phyloP scores from a whole-genome alignment of 2,888 invertebrate species.

The Lathronympha strigana region DNA sequence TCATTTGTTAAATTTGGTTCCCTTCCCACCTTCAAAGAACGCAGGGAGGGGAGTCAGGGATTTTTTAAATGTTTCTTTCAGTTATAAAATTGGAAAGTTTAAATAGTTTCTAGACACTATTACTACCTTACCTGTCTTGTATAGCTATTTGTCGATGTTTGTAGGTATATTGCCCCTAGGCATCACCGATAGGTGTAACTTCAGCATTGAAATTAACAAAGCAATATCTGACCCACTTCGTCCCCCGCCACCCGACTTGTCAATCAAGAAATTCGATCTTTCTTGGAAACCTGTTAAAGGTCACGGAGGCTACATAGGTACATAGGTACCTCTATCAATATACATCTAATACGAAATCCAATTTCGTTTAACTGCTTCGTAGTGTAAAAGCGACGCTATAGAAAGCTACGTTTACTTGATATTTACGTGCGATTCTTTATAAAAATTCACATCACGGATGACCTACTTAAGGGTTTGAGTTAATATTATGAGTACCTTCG shows the following conservation, averaged over 20 bases:
- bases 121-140: too few species aligned
- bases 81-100: too few species aligned
- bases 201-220: conserved; percentile 7
- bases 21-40: too few species aligned
- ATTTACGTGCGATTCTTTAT: conserved; percentile 21
- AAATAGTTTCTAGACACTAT: too few species aligned
- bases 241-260: conserved; percentile 7
- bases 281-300: conserved; percentile 35
- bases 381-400: conserved; percentile 1
- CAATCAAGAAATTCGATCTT: conserved; percentile 31
- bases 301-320: conserved; percentile 25
- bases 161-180: background rate
- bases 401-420: background rate
- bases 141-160: background rate
- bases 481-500: conserved; percentile 4
- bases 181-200: background rate
- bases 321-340: conserved; percentile 12
- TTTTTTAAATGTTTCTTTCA: too few species aligned
- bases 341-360: conserved; percentile 19
- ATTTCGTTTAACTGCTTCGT: conserved; percentile 11
- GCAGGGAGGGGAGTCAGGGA: too few species aligned
- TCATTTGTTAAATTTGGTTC: background rate
- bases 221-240: conserved; percentile 23
- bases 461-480: conserved; percentile 18
- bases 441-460: conserved; percentile 24